Base-by-base conservation (phyloP, 2,113 vertebrate species). In the Alectura lathami region DNA sequence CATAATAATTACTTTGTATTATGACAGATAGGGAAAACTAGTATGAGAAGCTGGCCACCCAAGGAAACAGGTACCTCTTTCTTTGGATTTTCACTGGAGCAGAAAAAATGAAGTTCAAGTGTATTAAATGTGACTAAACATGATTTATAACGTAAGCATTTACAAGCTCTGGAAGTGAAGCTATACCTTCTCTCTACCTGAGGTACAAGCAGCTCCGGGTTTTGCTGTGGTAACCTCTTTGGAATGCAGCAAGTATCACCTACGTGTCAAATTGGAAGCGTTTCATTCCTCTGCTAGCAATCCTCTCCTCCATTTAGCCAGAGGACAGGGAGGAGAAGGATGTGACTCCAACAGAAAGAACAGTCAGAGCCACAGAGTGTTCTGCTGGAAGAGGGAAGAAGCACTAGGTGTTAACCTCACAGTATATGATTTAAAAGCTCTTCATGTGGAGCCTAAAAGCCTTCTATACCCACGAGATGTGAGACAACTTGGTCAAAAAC, bases 241-340 rank as follows among this genome's bases (percentile, higher is more conserved):
- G 93, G 94, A 74, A 96, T 5, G 88, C 60, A 67, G 76, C 72
- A 96, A 94, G 88, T 93, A 93, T 48, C 68, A 77, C 73, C 83
- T 94, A 81, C 36, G 1, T 72, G 76, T 85, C 85, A 86, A 89
- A 95, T 83, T 95, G 88, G 85, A 91, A 81, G 60, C 56, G 32
- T 77, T 60, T 36, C 94, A 91, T 93, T 96, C 94, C 85, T 93
- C 48, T 42, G 72, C 21, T 75, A 64, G 53, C 68, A 88, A 95
- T 78, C 51, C 89, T 91, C 91, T 91, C 94, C 95, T 83, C 91
- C 91, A 83, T 93, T 97, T 90, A 40, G 91, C 96, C 96, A 94
- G 90, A 75, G 93, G 95, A 86, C 76, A 94, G 94, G 96, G 95
- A 95, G 95, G 96, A 91, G 89, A n/a, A 74, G 57, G 13, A 86